Base-by-base conservation (phyloP, 2,113 vertebrate genomes). In the Larimichthys polyactis region DNA sequence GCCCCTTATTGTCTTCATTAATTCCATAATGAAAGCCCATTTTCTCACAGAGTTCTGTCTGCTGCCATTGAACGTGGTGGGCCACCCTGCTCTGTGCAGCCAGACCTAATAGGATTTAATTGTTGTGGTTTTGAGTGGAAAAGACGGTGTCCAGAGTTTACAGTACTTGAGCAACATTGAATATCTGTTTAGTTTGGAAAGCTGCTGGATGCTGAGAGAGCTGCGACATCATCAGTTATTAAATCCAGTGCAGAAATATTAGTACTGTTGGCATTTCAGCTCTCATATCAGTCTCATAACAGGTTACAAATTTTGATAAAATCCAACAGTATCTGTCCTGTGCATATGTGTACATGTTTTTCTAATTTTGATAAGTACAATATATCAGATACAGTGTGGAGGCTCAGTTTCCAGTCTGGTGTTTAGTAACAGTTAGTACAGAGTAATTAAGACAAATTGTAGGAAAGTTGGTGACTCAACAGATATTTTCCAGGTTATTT, bases 391-490 rank as follows among this genome's bases (percentile, higher is more conserved):
- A 24, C n/a, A 49, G 54, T 22, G 51, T 40, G 40, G 29, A 62
- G 70, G 62, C 4, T 44, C 65, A 67, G 43, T 76, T 65, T 85
- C 71, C 67, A 71, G 22, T 29, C 76, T 58, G 59, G 40, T 70
- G 5, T 84, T 70, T 84, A 64, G 44, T 55, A 62, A 70, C 59
- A 52, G 27, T 68, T 62, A 49, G 29, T 51, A 20, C 59, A 40
- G 15, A 54, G 64, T 78, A 66, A 74, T 75, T 79, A 72, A 76
- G 58, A 75, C 51, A 29, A 76, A 85, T 43, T 49, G 58, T 51
- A 60, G 83, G 76, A 86, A 81, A 77, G 75, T 75, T 54, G 17
- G 57, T 79, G 87, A 79, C 51, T 87, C 75, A 74, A 10, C 63
- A 74, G 44, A 76, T 76, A 46, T 76, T 87, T 81, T 81, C 66